Evolutionary conservation across 2,113 vertebrate genomes (phyloP), one percentile per base, ranked within the genome.

Genomic region (Pituophis catenifer): DNA sequence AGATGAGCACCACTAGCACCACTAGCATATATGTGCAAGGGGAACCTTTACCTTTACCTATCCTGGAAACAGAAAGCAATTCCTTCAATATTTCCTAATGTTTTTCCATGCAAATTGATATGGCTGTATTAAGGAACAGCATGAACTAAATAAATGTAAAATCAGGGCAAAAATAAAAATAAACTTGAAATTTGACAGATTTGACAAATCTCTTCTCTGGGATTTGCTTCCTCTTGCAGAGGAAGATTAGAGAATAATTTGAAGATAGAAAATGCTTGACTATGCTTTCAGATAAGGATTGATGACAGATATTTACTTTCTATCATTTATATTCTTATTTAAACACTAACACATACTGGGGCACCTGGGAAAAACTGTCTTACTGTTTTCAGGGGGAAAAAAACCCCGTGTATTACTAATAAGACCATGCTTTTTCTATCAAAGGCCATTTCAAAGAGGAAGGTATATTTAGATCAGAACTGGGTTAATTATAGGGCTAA

Each of bases 221-320:
- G 92, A 90, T 75, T 75, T 75, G n/a, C 70, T 75, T 75, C n/a
- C 94, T 75, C 81, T 94, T 89, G 1, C 58, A 95, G 50, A 26
- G 89, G 92, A 93, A 96, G 94, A 93, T 90, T 92, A 0, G 24
- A 0, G 26, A 81, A 81, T 1, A 92, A 57, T 96, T 48, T 58
- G 86, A 95, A 92, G 93, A 93, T 92, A 96, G 91, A 94, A 94
- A 94, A 95, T 96, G 93, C 58, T 92, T 91, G 95, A 95, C 88
- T 93, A 65, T 91, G 55, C 89, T 81, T 95, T 88, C 23, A 70
- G 59, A 65, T 70, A 92, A 55, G 23, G 86, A 19, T 17, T 75
- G 59, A 55, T 38, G 19, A 29, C 8, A 15, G 33, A 70, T 13
- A 48, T 88, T 53, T 59, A 65, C n/a, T 21, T 50, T 15, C 62